Evolutionary conservation across 2,797 vertebrate species (phyloP), one percentile per base, ranked within the genome.

Genomic region (Lacerta bilineata): DNA sequence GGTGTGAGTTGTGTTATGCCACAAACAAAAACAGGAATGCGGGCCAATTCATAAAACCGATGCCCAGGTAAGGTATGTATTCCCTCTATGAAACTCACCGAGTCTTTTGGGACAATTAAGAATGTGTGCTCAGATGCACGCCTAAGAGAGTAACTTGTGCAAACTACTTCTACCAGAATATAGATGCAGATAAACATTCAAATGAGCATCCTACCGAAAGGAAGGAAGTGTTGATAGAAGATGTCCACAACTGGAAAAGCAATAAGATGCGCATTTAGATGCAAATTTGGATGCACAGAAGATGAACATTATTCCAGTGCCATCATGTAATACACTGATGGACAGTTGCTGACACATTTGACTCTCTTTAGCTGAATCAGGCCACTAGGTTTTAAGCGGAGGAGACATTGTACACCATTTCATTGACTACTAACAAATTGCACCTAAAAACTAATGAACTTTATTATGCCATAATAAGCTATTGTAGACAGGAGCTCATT

Each of bases 341-440:
- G 13, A 29, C 3, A 20, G 10, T 33, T 18, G 50, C 46, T 88
- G 84, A 61, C 5, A 78, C 15, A n/a, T 71, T 8, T 82, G 18
- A 29, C 15, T 71, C 15, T 71, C 9, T 4, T 39, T 83, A 88
- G 74, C 15, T 76, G 17, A 76, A 59, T 23, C 78, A 39, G 27
- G 11, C 39, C 33, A 39, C 9, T 84, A 77, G 72, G n/a, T 84
- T 93, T 89, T 87, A 74, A 72, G 84, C 85, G 87, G 39, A 84
- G 50, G 50, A 66, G 83, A 64, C 88, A 78, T 61, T 76, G 75
- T 36, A 66, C 33, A 87, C 74, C 43, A n/a, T 88, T 89, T 87
- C 50, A 90, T 27, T 81, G 80, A 92, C 46, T 89, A 88, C 86
- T 90, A 93, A 94, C 91, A 94, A 94, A 91, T 89, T 55, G 3